Conservation (phyloP, 2,888 invertebrate genomes). For the Tanypteryx hageni region DNA sequence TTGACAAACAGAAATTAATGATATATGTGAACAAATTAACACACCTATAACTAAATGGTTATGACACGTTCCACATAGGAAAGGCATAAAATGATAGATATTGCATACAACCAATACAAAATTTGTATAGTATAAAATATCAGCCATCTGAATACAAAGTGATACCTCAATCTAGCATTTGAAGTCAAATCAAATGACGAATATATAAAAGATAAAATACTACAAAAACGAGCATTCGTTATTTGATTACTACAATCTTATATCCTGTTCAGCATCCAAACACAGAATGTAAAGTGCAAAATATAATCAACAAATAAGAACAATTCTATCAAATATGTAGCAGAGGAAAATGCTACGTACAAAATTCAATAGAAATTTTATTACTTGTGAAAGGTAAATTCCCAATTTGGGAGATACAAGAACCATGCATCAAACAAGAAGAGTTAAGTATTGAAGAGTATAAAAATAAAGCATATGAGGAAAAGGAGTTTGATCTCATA, state of each 20-base stretch:
- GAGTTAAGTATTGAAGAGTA: constrained; percentile 21
- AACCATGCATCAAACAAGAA: not conserved
- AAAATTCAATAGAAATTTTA: not conserved
- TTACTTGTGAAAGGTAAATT: not conserved
- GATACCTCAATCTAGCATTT: constrained; percentile 59
- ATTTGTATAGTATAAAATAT: constrained; percentile 9
- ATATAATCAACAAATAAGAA: not conserved
- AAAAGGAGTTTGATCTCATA: not conserved
- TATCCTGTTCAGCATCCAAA: not conserved
- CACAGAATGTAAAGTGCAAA: not conserved
- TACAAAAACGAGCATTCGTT: not conserved
- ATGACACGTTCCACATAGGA: not conserved
- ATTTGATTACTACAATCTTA: too few species aligned
- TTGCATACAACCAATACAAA: constrained; percentile 27
- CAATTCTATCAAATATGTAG: not conserved
- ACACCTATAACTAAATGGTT: not conserved
- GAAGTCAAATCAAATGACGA: not conserved
- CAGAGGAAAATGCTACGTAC: not conserved
- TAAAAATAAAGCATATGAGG: constrained; percentile 37
- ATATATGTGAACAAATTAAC: not conserved
- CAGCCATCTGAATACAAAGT: constrained; percentile 37
- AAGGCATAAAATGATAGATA: constrained; percentile 36
- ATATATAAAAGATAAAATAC: not conserved
- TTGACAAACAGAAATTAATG: constrained; percentile 37
- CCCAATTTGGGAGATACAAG: not conserved